phyloP scores from a whole-genome alignment of 2,113 vertebrate genomes.

The Smithornis capensis region DNA sequence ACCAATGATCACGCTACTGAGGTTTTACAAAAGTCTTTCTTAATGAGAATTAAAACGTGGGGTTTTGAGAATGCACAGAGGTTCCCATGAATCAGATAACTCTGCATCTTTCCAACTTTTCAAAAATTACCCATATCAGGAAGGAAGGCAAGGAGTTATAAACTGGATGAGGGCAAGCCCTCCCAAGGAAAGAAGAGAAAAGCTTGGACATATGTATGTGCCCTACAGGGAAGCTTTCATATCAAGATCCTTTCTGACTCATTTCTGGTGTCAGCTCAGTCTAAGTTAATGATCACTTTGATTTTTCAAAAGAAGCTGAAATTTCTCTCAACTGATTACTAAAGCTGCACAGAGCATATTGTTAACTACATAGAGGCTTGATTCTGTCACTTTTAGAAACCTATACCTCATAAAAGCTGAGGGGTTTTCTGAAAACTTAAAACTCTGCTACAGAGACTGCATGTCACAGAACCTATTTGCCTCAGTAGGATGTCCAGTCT shows the following conservation, averaged over 20 bases:
- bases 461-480: not conserved
- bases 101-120: slow-evolving; percentile 11
- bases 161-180: not conserved
- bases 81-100: not conserved
- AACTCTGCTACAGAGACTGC: not conserved
- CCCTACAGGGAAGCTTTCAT: not conserved
- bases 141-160: slow-evolving; percentile 8
- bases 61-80: not conserved
- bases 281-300: slow-evolving; percentile 15
- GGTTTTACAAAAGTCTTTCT: not conserved
- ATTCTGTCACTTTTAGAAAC: not conserved
- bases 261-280: slow-evolving; percentile 13
- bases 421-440: not conserved
- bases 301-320: not conserved
- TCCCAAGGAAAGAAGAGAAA: not conserved
- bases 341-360: not conserved
- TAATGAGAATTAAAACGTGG: not conserved
- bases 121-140: not conserved
- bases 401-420: not conserved
- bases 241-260: slow-evolving; percentile 6
- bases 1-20: not conserved
- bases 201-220: not conserved
- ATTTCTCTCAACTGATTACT: not conserved
- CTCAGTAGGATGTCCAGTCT: not conserved
- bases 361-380: not conserved